Percentiles rank a stretch among this genome's conserved stretches.
These are phyloP conservation scores for Drosophila mercatorum DNA, from an alignment of 2,888 invertebrate species.

Conservation along the genomic window DNA sequence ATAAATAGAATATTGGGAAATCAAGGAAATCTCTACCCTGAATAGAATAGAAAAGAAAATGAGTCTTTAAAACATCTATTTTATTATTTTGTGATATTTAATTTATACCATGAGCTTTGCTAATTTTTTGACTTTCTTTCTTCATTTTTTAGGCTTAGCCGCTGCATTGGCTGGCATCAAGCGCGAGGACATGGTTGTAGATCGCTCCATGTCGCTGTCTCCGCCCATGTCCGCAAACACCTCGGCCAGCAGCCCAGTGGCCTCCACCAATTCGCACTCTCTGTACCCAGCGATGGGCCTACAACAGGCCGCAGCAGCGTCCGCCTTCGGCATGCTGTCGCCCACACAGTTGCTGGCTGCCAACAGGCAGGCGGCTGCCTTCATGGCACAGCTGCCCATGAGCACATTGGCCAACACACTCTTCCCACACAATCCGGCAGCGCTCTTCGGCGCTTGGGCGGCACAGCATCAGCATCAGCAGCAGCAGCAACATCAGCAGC, in stretches of 20 bases:
- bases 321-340: constrained; percentile 84
- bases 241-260: constrained; percentile 68
- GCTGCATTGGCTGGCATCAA: constrained; percentile 84
- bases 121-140: not conserved
- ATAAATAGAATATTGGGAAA: constrained; percentile 9
- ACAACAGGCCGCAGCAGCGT: constrained; percentile 83
- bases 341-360: constrained; percentile 83
- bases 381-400: constrained; percentile 84
- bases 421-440: constrained; percentile 84
- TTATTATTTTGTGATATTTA: not conserved
- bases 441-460: constrained; percentile 82
- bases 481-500: constrained; percentile 54
- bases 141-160: constrained; percentile 78
- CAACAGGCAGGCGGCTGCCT: constrained; percentile 84
- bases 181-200: constrained; percentile 81
- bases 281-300: constrained; percentile 81
- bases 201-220: constrained; percentile 82
- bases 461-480: constrained; percentile 68
- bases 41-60: not conserved
- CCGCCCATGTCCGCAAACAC: constrained; percentile 84
- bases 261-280: constrained; percentile 35
- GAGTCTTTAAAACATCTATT: not conserved
- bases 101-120: not conserved
- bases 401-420: constrained; percentile 82
- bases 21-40: not conserved